Base-by-base conservation (phyloP, 2,113 vertebrate genomes). In the Boleophthalmus pectinirostris region DNA sequence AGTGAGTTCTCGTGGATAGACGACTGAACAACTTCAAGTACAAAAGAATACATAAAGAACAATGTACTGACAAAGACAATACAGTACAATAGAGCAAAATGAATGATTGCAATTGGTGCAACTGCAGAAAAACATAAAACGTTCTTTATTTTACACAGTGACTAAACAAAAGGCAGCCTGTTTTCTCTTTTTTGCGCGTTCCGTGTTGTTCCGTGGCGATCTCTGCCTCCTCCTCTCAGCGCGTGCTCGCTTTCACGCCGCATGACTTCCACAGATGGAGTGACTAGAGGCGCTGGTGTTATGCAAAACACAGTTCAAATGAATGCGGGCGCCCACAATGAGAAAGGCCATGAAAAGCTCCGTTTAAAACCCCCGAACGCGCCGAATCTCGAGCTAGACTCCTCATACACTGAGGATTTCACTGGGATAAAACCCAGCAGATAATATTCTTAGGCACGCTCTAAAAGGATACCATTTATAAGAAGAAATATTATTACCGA, bases 261-360 rank as follows among this genome's bases (percentile, higher is more conserved):
- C 79, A 84, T 78, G 81, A 73, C 76, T 89, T 86, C 82, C 86
- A 87, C 92, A 93, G 90, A 92, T 89, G 90, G 88, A 90, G 88
- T 85, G 89, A 90, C 89, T 91, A 60, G 75, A 88, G 90, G 90
- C 85, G 61, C 83, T 85, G 82, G 73, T 57, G 88, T 88, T 90
- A 89, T 90, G 88, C 88, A 91, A 89, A 91, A 89, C 80, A 79
- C 82, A 81, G 81, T 86, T 86, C 82, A 84, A 85, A 91, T 86
- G 79, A 80, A 89, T 83, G 77, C 81, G 64, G 77, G 75, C 74
- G 84, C 81, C 80, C 79, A 85, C 82, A 86, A 82, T 85, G 81
- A 79, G 85, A 92, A 81, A 33, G 70, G 82, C 24, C 77, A 90
- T 74, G 66, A 81, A 85, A 79, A 69, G 49, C 84, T 38, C n/a